Base-by-base conservation (phyloP, 1,140 invertebrate genomes). In the Coptotermes formosanus region DNA sequence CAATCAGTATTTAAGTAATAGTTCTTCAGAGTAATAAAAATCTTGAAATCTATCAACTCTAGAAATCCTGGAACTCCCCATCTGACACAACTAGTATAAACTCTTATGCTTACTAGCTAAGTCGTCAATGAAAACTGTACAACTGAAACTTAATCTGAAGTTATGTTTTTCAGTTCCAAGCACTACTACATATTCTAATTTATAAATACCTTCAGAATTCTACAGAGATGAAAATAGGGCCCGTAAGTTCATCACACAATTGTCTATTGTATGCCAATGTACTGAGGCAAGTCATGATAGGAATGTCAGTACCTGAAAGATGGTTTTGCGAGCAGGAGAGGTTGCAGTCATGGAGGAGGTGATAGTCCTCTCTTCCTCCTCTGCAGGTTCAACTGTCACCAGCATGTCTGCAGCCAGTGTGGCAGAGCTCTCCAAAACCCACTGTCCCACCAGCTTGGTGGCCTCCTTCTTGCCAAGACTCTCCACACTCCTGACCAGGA, bases 301-400 rank as follows among this genome's bases (percentile, higher is more conserved):
- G 43, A 82, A 43, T 38, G 21, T 43, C 81, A 38, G 12, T 83
- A 86, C 85, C 48, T 86, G 86, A 44, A 87, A 87, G 44, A 87
- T 87, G 69, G 83, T 87, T 55, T 87, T 87, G 48, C 84, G 52
- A 30, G 86, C 86, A 3, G 86, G 86, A 32, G 86, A 87, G 25
- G 84, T 87, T 23, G 86, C 81, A 32, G 86, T 85, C 86, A 87
- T 87, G 32, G 86, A 87, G 23, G 86, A 87, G 32, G 86, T 87
- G 25, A 87, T 87, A 44, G 86, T 87, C 32, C 86, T 52, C 30
- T 87, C 86, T 45, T 87, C 86, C 14, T 87, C 86, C 23, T 87
- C 86, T 11, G 59, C 59, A 21, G 52, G 52, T 1, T 55, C 52
- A 16, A 55, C 52, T 21, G 55, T 64, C 14, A 55, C 52, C 52